Evolutionary conservation across 2,113 vertebrate genomes (phyloP), one percentile per base, ranked within the genome.

Genomic region (human (Homo sapiens)): DNA sequence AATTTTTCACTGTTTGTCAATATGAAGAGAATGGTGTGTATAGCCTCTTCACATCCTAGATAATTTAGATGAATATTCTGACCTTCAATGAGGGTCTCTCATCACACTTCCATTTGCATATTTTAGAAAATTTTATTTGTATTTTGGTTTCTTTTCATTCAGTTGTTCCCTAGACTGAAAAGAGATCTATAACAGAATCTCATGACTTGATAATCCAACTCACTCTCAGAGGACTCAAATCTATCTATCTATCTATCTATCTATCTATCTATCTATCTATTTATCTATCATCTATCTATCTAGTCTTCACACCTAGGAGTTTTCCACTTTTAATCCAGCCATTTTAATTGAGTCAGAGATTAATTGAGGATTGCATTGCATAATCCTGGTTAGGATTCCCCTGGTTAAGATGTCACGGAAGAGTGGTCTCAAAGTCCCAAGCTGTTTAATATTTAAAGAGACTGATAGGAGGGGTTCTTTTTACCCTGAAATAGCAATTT

Each of bases 1-100:
- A 88, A 72, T 95, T 79, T 87, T 2, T 91, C 13, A 61, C 0
- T 83, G 2, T 85, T 73, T 75, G 52, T 22, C 17, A 91, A 25
- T 80, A 57, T 16, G n/a, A 59, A 90, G 4, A 68, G n/a, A 89
- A 82, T 52, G 3, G 8, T 66, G 17, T 73, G 6, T 4, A 61
- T 82, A 76, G 48, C 66, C 7, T 45, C 92, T 61, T 48, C 61
- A 35, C 70, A 48, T 89, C 23, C 32, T 93, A 70, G 89, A 70
- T 94, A 97, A 93, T 95, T 94, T 43, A 88, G 8, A 79, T 73
- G 11, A 68, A 1, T 59, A n/a, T 80, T 92, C 43, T 97, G 27
- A 86, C 48, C 75, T 94, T 92, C 89, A 87, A 32, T 76, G 50
- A 85, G 13, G 3, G 0, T 70, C 75, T 81, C 87, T 83, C 8